Evolutionary conservation across 2,113 vertebrate species (phyloP), one percentile per base, ranked within the genome.

Genomic region (Corapipo altera): DNA sequence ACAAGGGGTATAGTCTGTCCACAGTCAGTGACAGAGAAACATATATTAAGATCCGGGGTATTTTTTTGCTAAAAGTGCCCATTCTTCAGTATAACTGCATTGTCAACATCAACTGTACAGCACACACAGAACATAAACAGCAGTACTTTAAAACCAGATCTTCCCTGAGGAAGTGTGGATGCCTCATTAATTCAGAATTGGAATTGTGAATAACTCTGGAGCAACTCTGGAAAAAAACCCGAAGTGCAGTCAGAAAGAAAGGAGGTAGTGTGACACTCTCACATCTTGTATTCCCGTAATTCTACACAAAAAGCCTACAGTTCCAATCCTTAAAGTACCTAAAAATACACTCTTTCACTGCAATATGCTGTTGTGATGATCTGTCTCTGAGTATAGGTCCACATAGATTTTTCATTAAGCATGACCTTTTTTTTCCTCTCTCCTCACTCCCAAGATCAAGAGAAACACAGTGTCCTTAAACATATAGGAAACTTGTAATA

Each of bases 381-480:
- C 33, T 79, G 18, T 57, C 19, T 90, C 37, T 19, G 9, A 8
- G 20, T 62, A 46, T 12, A 83, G 19, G 65, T 19, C 15, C 41
- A 83, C 16, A 41, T 2, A 37, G 18, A 15, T 35, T 73, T 85
- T 79, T 69, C 21, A 33, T 57, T 80, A 26, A 67, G 6, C 6
- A 11, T 43, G 19, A 52, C 35, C 3, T 72, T 22, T 43, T 17
- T 76, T 67, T 88, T 26, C 5, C 3, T 11, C 8, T 3, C 4
- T 0, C 5, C 4, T 2, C 0, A 39, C 2, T 0, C 1, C 7
- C 41, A 67, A 64, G 26, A 59, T 75, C 24, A 75, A 59, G 49
- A 51, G 32, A 72, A 88, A 11, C 15, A 39, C 5, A 8, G 11
- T 32, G 12, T n/a, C 41, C 83, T 76, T 44, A 93, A 90, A 58